phyloP scores from a whole-genome alignment of 2,113 vertebrate species.

The Neoarius graeffei region DNA sequence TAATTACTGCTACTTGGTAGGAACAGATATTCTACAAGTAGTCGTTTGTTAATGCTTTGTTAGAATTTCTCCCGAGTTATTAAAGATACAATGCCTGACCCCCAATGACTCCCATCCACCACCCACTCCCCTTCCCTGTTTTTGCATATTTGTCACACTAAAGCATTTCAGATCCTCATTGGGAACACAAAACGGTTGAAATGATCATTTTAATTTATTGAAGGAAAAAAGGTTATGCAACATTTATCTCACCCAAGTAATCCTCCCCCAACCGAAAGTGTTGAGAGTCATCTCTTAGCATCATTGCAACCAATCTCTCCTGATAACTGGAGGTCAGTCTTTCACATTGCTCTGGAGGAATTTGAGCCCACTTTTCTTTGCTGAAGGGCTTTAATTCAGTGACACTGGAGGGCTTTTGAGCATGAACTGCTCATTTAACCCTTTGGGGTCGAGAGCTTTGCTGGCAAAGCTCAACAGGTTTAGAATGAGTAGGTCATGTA shows the following conservation, averaged over 20 bases:
- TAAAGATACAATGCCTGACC: background rate
- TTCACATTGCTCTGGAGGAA: too few relatives aligned
- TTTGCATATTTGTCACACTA: background rate
- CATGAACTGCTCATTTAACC: background rate
- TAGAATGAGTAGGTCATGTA: too few relatives aligned
- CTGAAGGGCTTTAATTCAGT: background rate
- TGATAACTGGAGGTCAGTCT: background rate
- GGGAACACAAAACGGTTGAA: background rate
- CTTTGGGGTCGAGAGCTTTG: too few relatives aligned
- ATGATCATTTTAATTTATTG: background rate
- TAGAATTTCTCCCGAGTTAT: background rate
- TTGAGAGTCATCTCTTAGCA: background rate
- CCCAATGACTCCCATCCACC: fast-evolving
- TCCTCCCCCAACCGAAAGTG: too few relatives aligned
- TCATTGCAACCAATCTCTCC: background rate
- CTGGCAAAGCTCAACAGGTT: too few relatives aligned
- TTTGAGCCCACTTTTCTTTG: background rate
- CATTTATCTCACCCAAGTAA: too few relatives aligned
- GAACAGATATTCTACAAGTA: background rate
- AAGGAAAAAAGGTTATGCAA: background rate
- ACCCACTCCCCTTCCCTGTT: background rate
- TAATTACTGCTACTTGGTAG: background rate
- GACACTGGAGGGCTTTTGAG: background rate
- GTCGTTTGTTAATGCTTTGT: background rate
- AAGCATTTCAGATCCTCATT: background rate